phyloP scores from a whole-genome alignment of 2,113 vertebrate species.

The Amphilophus citrinellus region DNA sequence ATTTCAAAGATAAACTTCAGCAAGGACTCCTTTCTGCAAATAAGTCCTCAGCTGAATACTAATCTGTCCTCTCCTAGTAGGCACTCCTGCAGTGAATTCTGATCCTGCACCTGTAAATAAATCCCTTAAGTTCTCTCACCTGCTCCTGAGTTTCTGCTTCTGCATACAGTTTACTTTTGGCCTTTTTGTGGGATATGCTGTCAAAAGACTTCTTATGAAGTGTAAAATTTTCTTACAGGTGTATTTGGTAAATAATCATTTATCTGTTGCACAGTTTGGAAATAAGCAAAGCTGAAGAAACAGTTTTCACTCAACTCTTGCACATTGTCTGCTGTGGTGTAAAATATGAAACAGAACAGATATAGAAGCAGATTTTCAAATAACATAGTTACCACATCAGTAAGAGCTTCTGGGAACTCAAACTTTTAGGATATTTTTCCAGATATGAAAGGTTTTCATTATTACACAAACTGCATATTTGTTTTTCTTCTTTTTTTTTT shows the following conservation, averaged over 20 bases:
- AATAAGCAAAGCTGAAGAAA: not conserved
- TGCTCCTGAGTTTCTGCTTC: too few species aligned
- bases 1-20: not conserved
- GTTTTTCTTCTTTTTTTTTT: not conserved
- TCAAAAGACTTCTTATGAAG: too few species aligned
- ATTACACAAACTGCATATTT: not conserved
- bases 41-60: not conserved
- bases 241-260: not conserved
- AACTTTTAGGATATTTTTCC: not conserved
- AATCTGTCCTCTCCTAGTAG: not conserved
- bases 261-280: not conserved
- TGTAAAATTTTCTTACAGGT: not conserved
- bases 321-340: not conserved
- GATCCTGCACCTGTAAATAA: not conserved
- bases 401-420: not conserved
- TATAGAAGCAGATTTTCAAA: not conserved
- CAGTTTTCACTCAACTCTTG: not conserved
- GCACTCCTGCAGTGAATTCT: not conserved
- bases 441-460: constrained; percentile 52
- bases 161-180: too few species aligned
- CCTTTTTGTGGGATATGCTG: too few species aligned
- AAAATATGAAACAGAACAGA: not conserved
- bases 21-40: not conserved
- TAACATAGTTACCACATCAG: not conserved
- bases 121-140: not conserved